These are phyloP conservation scores for Turritopsis rubra DNA, from an alignment of 30 jellyfish, hydroid and myxozoan species.

Conservation along the genomic window DNA sequence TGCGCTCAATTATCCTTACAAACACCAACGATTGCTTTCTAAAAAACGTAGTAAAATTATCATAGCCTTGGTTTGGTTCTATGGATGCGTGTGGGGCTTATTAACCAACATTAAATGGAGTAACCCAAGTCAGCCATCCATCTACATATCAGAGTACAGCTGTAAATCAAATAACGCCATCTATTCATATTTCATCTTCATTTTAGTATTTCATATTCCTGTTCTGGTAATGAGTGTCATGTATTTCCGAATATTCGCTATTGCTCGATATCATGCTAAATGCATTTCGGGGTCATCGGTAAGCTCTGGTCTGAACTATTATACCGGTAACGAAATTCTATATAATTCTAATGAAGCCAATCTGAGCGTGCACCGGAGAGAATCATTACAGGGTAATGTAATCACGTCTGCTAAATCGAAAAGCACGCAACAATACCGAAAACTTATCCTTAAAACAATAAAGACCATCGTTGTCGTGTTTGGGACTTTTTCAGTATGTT, in stretches of 20 bases:
- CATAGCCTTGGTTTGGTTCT: constrained; percentile 56
- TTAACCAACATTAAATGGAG: background rate
- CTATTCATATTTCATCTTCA: background rate
- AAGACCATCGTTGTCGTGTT: constrained; percentile 58
- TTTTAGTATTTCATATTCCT: constrained; percentile 16
- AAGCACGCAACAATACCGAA: background rate
- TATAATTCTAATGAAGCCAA: background rate
- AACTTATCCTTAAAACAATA: constrained; percentile 43
- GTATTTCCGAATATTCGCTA: background rate
- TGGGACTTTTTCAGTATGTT: constrained; percentile 75
- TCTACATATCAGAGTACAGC: background rate
- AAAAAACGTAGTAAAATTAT: constrained; percentile 44
- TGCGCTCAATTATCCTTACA: constrained; percentile 72
- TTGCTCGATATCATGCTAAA: constrained; percentile 18
- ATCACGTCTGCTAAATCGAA: background rate
- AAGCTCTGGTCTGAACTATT: background rate
- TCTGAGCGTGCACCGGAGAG: background rate
- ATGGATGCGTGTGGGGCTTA: constrained; percentile 79
- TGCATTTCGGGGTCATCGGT: background rate
- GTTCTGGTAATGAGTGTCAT: background rate
- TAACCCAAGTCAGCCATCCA: background rate
- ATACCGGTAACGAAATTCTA: background rate
- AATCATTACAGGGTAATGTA: background rate
- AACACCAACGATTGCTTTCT: constrained; percentile 46
- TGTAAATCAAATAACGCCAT: background rate